These are phyloP conservation scores for Lathronympha strigana DNA, from an alignment of 2,888 invertebrate species.

Conservation along the genomic window DNA sequence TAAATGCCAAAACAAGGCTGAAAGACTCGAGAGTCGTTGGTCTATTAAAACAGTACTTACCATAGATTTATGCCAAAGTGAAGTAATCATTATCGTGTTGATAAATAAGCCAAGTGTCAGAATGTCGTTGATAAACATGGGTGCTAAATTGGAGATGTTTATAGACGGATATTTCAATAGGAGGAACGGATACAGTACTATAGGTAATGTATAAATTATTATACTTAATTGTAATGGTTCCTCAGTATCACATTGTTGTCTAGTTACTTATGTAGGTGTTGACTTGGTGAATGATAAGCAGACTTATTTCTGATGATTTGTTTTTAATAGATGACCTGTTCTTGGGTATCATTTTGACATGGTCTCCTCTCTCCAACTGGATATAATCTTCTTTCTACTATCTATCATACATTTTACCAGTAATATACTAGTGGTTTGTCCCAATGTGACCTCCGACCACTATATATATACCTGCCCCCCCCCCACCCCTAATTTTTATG, in stretches of 20 bases:
- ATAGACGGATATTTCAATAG: conserved; percentile 63
- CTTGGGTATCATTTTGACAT: no score
- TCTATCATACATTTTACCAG: no score
- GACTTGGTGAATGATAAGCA: background rate
- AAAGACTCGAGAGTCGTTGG: background rate
- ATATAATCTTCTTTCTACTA: no score
- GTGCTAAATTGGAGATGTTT: conserved; percentile 56
- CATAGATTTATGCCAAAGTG: conserved; percentile 8
- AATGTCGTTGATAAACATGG: conserved; percentile 39
- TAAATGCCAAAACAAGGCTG: background rate
- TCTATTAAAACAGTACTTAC: background rate
- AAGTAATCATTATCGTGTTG: background rate
- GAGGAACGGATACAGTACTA: conserved; percentile 66
- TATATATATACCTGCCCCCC: no score
- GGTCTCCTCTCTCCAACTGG: no score
- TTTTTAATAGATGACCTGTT: background rate
- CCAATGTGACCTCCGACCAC: no score
- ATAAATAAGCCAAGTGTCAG: conserved; percentile 25
- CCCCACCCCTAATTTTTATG: no score
- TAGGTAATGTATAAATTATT: conserved; percentile 58
- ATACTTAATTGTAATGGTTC: background rate
- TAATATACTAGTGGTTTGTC: no score
- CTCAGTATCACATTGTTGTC: background rate
- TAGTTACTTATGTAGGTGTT: background rate
- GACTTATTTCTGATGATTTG: background rate